A percentile compares a stretch with the other conserved stretches of the same genome.
These are phyloP conservation scores for Microtus richardsoni DNA, from an alignment of 2,113 vertebrate genomes.

Conservation along the genomic window DNA sequence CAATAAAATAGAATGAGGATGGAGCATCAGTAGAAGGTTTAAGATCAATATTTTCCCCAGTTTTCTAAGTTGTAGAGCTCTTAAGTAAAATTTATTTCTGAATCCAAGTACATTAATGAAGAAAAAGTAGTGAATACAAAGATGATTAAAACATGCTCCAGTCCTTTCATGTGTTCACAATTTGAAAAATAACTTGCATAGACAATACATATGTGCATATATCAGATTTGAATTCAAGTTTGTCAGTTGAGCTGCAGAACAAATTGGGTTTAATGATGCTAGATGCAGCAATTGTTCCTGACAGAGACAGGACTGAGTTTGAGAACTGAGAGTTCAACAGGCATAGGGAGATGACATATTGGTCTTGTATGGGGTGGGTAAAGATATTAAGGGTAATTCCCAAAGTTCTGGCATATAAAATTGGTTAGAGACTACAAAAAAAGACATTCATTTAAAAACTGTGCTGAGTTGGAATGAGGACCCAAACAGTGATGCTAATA, in stretches of 20 bases:
- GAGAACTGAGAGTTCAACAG: background rate
- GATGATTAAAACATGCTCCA: background rate
- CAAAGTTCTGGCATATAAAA: background rate
- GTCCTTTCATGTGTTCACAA: background rate
- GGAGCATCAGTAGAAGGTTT: background rate
- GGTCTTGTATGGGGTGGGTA: background rate
- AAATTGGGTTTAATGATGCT: background rate
- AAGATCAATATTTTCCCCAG: background rate
- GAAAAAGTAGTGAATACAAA: background rate
- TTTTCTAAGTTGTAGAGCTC: background rate
- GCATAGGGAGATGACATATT: background rate
- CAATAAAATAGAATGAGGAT: background rate
- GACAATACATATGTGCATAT: background rate
- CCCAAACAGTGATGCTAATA: background rate
- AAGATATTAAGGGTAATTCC: background rate
- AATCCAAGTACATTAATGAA: background rate
- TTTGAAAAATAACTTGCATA: conserved; percentile 7
- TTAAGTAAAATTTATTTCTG: background rate
- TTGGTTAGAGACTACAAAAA: background rate
- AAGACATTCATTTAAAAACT: background rate
- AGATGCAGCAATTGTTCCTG: background rate
- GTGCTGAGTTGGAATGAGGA: background rate
- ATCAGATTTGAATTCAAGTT: background rate
- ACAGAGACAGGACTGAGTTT: background rate
- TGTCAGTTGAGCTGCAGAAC: background rate